phyloP scores from a whole-genome alignment of 2,888 invertebrate species.

The Cynaeus angustus region DNA sequence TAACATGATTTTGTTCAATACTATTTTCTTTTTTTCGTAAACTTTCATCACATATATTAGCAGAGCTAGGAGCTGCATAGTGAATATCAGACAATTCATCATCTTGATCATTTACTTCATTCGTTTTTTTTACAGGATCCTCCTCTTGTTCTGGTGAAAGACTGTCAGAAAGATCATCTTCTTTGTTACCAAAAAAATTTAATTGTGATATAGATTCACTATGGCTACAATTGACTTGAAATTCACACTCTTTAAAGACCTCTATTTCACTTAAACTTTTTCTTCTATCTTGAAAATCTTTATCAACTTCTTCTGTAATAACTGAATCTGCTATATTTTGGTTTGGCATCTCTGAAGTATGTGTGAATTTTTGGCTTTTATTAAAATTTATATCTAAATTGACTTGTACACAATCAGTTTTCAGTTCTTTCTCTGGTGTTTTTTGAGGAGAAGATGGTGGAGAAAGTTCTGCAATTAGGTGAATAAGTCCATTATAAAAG shows the following conservation, averaged over 20 bases:
- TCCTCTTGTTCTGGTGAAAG: not conserved
- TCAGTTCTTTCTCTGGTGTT: slow-evolving; percentile 51
- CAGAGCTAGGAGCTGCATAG: too few species aligned
- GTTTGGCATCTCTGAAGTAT: slow-evolving; percentile 39
- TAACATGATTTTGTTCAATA: not conserved
- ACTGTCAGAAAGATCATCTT: not conserved
- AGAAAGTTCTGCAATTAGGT: slow-evolving; percentile 49
- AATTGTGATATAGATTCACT: slow-evolving; percentile 43
- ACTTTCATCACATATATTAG: too few species aligned
- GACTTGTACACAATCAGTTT: slow-evolving; percentile 39
- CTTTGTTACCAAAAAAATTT: slow-evolving; percentile 9
- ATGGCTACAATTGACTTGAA: slow-evolving; percentile 42
- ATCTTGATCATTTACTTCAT: too few species aligned
- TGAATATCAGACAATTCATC: too few species aligned
- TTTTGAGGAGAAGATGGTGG: slow-evolving; percentile 53
- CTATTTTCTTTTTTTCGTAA: too few species aligned
- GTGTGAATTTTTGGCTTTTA: slow-evolving; percentile 38
- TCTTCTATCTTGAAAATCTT: slow-evolving; percentile 65
- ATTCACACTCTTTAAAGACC: not conserved
- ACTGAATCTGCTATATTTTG: slow-evolving; percentile 45
- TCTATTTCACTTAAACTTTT: slow-evolving; percentile 50
- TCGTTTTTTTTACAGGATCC: not conserved
- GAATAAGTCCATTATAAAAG: not conserved
- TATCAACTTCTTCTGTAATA: slow-evolving; percentile 49
- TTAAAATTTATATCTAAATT: slow-evolving; percentile 51